Evolutionary conservation across 2,113 vertebrate species (phyloP), one percentile per base, ranked within the genome.

Genomic region (Ictalurus punctatus): DNA sequence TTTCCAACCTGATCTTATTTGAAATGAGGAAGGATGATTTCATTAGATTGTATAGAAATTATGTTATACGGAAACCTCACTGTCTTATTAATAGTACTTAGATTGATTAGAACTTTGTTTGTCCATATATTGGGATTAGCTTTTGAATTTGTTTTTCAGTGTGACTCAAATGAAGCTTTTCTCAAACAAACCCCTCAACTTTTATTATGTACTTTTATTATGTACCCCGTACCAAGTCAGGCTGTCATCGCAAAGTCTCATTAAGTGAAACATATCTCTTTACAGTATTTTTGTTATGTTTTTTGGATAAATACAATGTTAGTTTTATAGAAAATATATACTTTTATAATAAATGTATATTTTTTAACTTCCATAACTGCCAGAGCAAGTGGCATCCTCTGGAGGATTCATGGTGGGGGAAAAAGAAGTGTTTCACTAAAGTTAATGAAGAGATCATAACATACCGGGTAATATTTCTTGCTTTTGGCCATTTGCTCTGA

Each of bases 391-490:
- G n/a, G n/a, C n/a, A n/a, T n/a, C 48, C 73, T 44, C 73, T 76
- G 37, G 3, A 37, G 34, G 69, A 73, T 3, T 73, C 34, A 73
- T 2, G 2, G 6, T 73, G 3, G 3, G 34, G 65, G 65, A 37
- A 73, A 73, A 73, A 21, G 6, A 37, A 73, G 69, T 25, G 21
- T 76, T 87, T 63, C 13, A 16, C 44, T 78, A 59, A 8, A 87
- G 34, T 54, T 27, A 16, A 30, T 83, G 56, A 8, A 87, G 34
- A 30, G 44, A 40, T 54, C 0, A 37, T 59, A 63, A 93, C 96
- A 0, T 97, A 99, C 98, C 97, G 98, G 92, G 94, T 97, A 99
- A 95, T 98, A 99, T 89, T 98, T 98, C 94, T 97, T 97, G 97
- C 96, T 98, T 94, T 98, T 98, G 5, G 97, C 97, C 0, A 97